A percentile compares a stretch with the other conserved stretches of the same genome.
These are phyloP conservation scores for Ooceraea biroi DNA, from an alignment of 1,140 invertebrate species.

Conservation along the genomic window DNA sequence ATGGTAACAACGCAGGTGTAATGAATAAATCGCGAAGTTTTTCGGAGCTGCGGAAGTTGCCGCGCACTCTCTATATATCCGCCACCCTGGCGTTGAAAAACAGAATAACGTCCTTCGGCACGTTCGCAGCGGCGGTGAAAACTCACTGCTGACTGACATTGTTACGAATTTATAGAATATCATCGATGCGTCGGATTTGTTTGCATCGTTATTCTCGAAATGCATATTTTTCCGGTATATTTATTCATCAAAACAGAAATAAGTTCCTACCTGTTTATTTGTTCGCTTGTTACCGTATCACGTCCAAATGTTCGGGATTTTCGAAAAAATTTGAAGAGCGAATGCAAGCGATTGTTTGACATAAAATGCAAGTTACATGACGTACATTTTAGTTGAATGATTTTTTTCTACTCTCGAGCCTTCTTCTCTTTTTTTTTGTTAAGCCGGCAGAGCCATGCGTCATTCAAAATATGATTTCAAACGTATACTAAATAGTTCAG, in stretches of 20 bases:
- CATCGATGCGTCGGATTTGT: conserved; percentile 44
- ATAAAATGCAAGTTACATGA: conserved; percentile 20
- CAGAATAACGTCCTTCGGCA: conserved; percentile 24
- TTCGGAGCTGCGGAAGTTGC: conserved; percentile 51
- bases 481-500: not conserved
- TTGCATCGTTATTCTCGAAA: conserved; percentile 1
- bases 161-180: conserved; percentile 53
- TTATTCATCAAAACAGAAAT: conserved; percentile 56
- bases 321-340: conserved; percentile 24
- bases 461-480: not conserved
- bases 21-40: conserved; percentile 73
- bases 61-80: conserved; percentile 7
- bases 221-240: conserved; percentile 29
- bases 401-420: conserved; percentile 1
- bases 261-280: conserved; percentile 30
- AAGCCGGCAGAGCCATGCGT: not conserved
- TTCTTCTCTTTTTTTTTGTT: not conserved
- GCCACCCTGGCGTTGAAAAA: conserved; percentile 38
- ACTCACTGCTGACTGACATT: conserved; percentile 14
- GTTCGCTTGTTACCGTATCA: conserved; percentile 13
- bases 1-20: conserved; percentile 65
- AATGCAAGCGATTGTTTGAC: conserved; percentile 20
- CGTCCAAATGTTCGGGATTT: conserved; percentile 16
- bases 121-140: conserved; percentile 37
- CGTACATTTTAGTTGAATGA: conserved; percentile 21